Conservation (phyloP, 2,113 vertebrate species). For the Macaca mulatta region DNA sequence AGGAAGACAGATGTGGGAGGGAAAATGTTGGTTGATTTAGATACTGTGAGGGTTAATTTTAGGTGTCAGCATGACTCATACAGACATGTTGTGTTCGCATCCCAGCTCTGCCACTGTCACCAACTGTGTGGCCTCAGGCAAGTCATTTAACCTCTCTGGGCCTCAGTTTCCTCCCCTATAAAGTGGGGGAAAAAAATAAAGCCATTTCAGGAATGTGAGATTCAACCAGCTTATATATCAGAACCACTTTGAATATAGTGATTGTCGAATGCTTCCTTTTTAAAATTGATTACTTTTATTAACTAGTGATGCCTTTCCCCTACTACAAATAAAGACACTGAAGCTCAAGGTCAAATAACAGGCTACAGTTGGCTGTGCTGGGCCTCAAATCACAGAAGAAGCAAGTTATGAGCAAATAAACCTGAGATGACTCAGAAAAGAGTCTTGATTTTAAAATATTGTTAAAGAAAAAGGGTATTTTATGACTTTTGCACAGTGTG, state of each 20-base stretch:
- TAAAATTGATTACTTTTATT: not conserved
- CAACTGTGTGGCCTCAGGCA: not conserved
- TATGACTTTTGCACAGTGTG: not conserved
- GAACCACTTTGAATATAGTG: not conserved
- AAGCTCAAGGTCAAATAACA: conserved; percentile 25
- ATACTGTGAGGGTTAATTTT: not conserved
- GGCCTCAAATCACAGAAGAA: not conserved
- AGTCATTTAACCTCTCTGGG: not conserved
- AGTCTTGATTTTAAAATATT: conserved; percentile 64
- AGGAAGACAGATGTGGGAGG: not conserved
- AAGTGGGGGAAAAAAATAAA: not conserved
- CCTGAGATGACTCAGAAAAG: conserved; percentile 47
- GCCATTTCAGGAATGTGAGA: not conserved
- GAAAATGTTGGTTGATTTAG: accelerated
- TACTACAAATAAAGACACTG: not conserved
- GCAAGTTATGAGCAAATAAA: conserved; percentile 62
- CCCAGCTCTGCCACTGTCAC: not conserved
- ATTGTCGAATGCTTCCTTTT: not conserved
- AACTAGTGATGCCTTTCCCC: not conserved
- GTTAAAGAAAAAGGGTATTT: conserved; percentile 30
- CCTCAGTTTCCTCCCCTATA: not conserved
- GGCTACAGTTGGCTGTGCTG: not conserved
- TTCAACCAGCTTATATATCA: not conserved
- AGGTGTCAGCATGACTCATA: not conserved
- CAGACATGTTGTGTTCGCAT: not conserved